These are phyloP conservation scores for Drosophila anomelani DNA, from an alignment of 2,888 invertebrate species.

Conservation along the genomic window DNA sequence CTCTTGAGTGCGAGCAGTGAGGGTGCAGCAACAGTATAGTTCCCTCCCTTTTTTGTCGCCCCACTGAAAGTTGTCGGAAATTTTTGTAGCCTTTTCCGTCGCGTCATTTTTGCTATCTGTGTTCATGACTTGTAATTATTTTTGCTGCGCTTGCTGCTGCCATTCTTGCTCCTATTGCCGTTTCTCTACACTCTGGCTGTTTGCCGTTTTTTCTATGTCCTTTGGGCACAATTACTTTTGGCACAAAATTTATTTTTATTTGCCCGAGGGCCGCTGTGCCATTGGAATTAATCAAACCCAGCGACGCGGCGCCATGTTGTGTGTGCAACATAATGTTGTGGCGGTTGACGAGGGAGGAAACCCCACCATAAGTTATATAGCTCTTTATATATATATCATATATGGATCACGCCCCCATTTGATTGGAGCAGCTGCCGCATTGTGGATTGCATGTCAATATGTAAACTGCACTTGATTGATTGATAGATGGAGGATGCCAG, in stretches of 20 bases:
- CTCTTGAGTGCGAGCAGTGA: conserved; percentile 21
- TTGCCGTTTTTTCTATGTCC: conserved; percentile 36
- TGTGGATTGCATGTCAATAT: conserved; percentile 43
- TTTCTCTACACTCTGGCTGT: conserved; percentile 5
- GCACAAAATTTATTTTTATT: conserved; percentile 66
- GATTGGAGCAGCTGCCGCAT: conserved; percentile 44
- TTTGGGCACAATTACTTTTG: conserved; percentile 72
- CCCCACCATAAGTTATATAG: background rate
- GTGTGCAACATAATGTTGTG: conserved; percentile 32
- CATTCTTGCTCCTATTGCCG: conserved; percentile 26
- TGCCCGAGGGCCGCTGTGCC: conserved; percentile 34
- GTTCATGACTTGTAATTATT: conserved; percentile 67
- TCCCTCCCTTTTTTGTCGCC: background rate
- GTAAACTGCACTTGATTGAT: conserved; percentile 52
- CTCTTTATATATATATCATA: background rate
- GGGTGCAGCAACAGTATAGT: conserved; percentile 1
- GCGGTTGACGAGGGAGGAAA: background rate
- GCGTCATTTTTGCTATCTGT: conserved; percentile 63
- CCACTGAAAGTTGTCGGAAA: conserved; percentile 37
- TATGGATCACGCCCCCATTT: conserved; percentile 21
- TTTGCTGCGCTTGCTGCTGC: conserved; percentile 39
- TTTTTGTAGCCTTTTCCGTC: conserved; percentile 55
- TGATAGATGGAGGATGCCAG: conserved; percentile 41
- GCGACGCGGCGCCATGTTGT: conserved; percentile 28
- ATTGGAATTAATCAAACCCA: conserved; percentile 75